phyloP scores from a whole-genome alignment of 1,140 invertebrate genomes.

The Sycobia sp. region DNA sequence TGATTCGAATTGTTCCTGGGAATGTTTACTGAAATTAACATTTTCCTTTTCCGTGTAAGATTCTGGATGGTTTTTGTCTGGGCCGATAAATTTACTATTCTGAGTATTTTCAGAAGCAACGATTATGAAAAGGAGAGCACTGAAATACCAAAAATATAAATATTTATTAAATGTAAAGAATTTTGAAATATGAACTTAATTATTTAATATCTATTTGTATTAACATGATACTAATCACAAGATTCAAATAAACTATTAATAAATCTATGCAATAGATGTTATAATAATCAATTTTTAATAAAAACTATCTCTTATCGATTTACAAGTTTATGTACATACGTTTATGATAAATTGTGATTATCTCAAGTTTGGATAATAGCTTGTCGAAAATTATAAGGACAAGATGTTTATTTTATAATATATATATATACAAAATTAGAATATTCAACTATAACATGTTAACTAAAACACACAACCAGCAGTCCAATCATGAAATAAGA shows the following conservation, averaged over 20 bases:
- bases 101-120: constrained; percentile 48
- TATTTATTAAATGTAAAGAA: too few species aligned
- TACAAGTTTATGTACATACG: too few species aligned
- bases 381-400: too few species aligned
- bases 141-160: constrained; percentile 40
- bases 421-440: too few species aligned
- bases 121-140: constrained; percentile 51
- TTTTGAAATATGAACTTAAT: too few species aligned
- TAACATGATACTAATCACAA: not conserved
- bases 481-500: too few species aligned
- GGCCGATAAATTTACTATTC: constrained; percentile 27
- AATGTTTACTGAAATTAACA: constrained; percentile 26
- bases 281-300: not conserved
- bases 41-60: constrained; percentile 32
- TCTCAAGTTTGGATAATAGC: too few species aligned
- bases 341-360: too few species aligned
- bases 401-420: too few species aligned
- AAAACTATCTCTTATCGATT: not conserved
- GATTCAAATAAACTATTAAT: not conserved
- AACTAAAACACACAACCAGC: too few species aligned
- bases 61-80: constrained; percentile 27
- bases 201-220: not conserved
- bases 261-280: not conserved
- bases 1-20: not conserved
- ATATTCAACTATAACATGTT: too few species aligned